phyloP scores from a whole-genome alignment of 2,113 vertebrate genomes.

The Anhinga anhinga region DNA sequence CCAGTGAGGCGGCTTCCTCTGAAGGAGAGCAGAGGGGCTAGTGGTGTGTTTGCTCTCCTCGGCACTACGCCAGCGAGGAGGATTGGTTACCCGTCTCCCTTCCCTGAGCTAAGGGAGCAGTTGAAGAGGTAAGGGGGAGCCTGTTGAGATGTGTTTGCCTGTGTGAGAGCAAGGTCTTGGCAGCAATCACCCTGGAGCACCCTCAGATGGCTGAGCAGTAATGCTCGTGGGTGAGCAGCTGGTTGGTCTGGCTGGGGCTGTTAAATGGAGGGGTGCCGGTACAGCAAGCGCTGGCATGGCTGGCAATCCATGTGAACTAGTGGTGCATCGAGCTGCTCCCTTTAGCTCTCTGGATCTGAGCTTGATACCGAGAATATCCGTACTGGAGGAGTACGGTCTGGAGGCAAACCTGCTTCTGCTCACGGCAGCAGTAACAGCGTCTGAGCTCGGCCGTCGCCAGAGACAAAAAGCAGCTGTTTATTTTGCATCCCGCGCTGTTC shows the following conservation, averaged over 20 bases:
- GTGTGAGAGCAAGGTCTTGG: not conserved
- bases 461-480: not conserved
- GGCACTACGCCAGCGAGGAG: rapidly evolving
- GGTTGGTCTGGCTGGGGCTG: not conserved
- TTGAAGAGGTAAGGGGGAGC: not conserved
- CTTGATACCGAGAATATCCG: not conserved
- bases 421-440: not conserved
- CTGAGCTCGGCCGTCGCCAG: not conserved
- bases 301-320: not conserved
- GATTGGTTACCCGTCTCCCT: not conserved
- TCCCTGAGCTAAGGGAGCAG: not conserved
- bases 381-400: not conserved
- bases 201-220: not conserved
- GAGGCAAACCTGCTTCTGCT: not conserved
- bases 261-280: not conserved
- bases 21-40: not conserved
- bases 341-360: not conserved
- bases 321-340: not conserved
- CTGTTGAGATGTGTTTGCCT: too few species aligned
- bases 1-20: not conserved
- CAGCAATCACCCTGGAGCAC: not conserved
- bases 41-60: not conserved
- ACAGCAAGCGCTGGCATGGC: not conserved
- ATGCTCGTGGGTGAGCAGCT: not conserved
- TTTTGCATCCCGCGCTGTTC: not conserved